These are phyloP conservation scores for Chaetoderma sp. DNA, from an alignment of 2,888 invertebrate genomes.

Conservation along the genomic window DNA sequence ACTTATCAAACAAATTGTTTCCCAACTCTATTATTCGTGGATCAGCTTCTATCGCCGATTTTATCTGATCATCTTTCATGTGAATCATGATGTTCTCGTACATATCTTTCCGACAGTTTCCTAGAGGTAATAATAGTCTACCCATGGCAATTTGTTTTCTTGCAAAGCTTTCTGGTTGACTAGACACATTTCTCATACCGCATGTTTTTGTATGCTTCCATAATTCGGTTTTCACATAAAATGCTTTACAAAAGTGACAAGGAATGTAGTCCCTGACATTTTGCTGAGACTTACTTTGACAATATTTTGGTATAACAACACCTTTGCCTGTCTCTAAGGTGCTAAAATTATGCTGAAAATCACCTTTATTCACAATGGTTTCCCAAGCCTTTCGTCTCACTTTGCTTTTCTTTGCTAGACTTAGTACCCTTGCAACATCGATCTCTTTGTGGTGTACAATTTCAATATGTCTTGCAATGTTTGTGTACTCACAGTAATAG, in stretches of 20 bases:
- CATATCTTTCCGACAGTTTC: no score
- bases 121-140: constrained; percentile 4
- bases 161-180: not conserved
- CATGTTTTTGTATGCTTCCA: constrained; percentile 32
- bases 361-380: constrained; percentile 25
- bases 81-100: constrained; percentile 16
- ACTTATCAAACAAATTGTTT: constrained; percentile 10
- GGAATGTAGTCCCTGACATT: constrained; percentile 17
- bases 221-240: constrained; percentile 23
- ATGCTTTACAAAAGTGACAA: constrained; percentile 24
- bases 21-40: constrained; percentile 21
- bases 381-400: constrained; percentile 28
- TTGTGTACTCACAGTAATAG: no score
- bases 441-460: constrained; percentile 16
- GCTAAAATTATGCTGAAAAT: constrained; percentile 26
- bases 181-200: not conserved
- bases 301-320: constrained; percentile 25
- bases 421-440: constrained; percentile 26
- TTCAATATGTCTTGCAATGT: constrained; percentile 24
- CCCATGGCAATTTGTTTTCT: constrained; percentile 9
- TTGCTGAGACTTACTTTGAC: constrained; percentile 1
- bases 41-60: constrained; percentile 1
- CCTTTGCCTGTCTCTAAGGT: constrained; percentile 27
- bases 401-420: constrained; percentile 13
- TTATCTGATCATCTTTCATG: constrained; percentile 29